Conservation (phyloP, 2,113 vertebrate species). For the Silurus meridionalis region DNA sequence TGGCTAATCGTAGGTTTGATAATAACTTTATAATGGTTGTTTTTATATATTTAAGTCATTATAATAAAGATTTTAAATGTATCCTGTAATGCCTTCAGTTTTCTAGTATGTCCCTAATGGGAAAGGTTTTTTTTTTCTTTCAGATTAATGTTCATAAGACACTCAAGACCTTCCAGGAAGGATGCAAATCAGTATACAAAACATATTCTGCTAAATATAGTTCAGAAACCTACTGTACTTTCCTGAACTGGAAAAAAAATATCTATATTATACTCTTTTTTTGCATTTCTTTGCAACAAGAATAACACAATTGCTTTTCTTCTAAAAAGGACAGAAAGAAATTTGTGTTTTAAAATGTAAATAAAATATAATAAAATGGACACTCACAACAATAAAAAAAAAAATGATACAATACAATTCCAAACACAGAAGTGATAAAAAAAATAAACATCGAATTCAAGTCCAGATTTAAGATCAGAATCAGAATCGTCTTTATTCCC, state of each 20-base stretch:
- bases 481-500: too few relatives aligned
- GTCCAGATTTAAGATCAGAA: too few relatives aligned
- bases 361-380: too few relatives aligned
- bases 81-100: not conserved
- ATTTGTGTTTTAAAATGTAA: not conserved
- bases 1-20: not conserved
- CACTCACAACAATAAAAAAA: too few relatives aligned
- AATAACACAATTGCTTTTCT: not conserved
- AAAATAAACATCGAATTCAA: too few relatives aligned
- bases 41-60: too few relatives aligned
- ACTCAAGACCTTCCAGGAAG: constrained; percentile 11
- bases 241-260: not conserved
- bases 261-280: not conserved
- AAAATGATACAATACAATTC: too few relatives aligned
- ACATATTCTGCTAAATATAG: not conserved
- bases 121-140: not conserved
- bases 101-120: not conserved
- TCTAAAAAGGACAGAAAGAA: not conserved
- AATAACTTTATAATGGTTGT: not conserved
- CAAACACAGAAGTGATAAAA: too few relatives aligned
- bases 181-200: not conserved
- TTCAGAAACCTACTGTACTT: not conserved
- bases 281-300: not conserved
- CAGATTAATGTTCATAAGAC: not conserved
- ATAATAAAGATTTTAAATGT: too few relatives aligned